Evolutionary conservation across 2,888 invertebrate genomes (phyloP).

Genomic region (Fragum whitleyi): DNA sequence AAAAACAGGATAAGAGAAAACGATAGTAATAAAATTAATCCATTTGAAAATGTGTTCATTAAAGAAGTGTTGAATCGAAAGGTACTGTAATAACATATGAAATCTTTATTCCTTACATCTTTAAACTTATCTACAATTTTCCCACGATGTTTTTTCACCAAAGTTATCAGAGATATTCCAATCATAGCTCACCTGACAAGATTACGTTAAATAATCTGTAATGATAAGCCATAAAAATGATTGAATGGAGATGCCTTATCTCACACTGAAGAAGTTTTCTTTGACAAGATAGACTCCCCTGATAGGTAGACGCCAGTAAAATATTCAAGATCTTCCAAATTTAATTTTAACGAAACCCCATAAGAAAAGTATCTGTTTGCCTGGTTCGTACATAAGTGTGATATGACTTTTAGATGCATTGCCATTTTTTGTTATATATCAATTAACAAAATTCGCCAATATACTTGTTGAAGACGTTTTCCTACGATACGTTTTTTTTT

Average conservation of each 20-base stretch:
- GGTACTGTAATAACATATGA: too few relatives aligned
- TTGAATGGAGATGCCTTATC: slow-evolving; percentile 12
- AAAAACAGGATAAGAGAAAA: too few relatives aligned
- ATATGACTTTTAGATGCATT: too few relatives aligned
- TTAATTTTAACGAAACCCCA: slow-evolving; percentile 9
- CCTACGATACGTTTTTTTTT: too few relatives aligned
- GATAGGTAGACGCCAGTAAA: slow-evolving; percentile 11
- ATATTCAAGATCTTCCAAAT: slow-evolving; percentile 17
- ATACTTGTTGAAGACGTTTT: too few relatives aligned
- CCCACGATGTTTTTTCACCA: slow-evolving; percentile 5
- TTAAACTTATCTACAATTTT: not conserved
- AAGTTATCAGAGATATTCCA: not conserved
- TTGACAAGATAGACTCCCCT: slow-evolving; percentile 15
- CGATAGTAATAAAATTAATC: too few relatives aligned
- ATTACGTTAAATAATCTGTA: slow-evolving; percentile 18
- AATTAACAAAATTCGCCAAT: too few relatives aligned
- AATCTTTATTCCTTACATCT: not conserved
- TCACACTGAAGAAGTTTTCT: not conserved
- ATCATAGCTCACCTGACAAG: not conserved
- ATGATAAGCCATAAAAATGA: slow-evolving; percentile 13
- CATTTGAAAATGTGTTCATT: too few relatives aligned
- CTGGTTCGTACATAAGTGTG: too few relatives aligned
- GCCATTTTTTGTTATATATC: too few relatives aligned
- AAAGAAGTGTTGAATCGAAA: too few relatives aligned
- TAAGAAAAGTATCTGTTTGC: not conserved